These are phyloP conservation scores for Cottoperca gobio DNA, from an alignment of 2,797 vertebrate species.

Conservation along the genomic window DNA sequence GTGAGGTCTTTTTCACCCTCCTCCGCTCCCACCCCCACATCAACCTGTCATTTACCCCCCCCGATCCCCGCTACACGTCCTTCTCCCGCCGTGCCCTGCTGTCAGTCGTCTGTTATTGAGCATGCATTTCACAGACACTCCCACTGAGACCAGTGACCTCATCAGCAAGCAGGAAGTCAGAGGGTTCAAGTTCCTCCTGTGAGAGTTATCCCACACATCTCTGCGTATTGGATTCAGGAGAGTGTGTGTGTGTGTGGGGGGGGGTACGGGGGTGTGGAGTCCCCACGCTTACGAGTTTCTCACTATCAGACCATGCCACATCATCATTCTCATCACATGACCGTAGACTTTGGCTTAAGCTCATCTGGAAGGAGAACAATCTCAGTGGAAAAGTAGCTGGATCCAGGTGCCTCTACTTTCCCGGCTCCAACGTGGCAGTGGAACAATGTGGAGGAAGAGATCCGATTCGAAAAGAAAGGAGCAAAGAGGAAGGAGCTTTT, in stretches of 20 bases:
- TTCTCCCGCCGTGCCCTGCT: conserved; percentile 42
- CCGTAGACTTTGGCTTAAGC: conserved; percentile 17
- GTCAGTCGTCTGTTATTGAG: conserved; percentile 72
- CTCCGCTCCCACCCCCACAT: conserved; percentile 33
- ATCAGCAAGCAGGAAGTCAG: conserved; percentile 87
- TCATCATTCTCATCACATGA: conserved; percentile 59
- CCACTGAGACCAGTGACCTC: conserved; percentile 86
- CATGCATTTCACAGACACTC: conserved; percentile 84
- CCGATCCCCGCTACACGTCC: conserved; percentile 36
- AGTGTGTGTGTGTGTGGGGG: conserved; percentile 19
- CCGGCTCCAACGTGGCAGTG: conserved; percentile 51
- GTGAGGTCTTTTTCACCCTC: conserved; percentile 18
- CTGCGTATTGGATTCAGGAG: conserved; percentile 67
- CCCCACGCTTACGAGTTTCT: conserved; percentile 64
- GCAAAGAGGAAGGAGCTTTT: conserved; percentile 52
- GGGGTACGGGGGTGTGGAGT: conserved; percentile 70
- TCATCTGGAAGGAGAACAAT: conserved; percentile 40
- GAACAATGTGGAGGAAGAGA: conserved; percentile 78
- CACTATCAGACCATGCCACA: conserved; percentile 70
- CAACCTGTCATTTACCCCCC: conserved; percentile 68
- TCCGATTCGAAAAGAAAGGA: conserved; percentile 50
- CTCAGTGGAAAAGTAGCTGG: conserved; percentile 44
- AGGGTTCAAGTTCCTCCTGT: conserved; percentile 84
- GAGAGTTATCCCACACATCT: conserved; percentile 86
- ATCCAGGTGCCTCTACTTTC: conserved; percentile 76